Evolutionary conservation across 2,113 vertebrate genomes (phyloP).

Genomic region (Oreochromis spilurus): DNA sequence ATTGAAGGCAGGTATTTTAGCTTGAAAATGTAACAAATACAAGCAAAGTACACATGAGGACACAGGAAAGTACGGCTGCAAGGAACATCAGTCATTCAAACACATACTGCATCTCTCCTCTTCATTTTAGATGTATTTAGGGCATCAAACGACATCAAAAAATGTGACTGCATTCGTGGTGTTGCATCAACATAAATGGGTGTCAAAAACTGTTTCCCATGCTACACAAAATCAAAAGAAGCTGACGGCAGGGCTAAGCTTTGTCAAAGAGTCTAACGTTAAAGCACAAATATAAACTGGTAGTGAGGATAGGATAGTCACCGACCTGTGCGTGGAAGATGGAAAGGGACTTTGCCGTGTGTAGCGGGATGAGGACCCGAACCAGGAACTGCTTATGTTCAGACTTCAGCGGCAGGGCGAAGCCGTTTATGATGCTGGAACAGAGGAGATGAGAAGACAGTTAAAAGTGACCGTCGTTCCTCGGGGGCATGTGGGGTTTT

Average conservation of each 20-base stretch:
- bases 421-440: conserved; percentile 89
- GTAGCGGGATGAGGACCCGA: conserved; percentile 86
- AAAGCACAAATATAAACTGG: neutral
- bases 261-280: neutral
- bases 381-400: conserved; percentile 94
- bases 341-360: conserved; percentile 88
- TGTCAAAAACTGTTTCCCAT: neutral
- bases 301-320: neutral
- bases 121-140: neutral
- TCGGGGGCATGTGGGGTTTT: accelerated
- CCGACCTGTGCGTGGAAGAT: conserved; percentile 91
- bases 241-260: neutral
- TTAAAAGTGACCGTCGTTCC: neutral
- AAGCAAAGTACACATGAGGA: neutral
- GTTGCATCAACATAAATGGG: neutral
- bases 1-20: neutral
- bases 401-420: conserved; percentile 87
- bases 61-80: accelerated
- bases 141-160: neutral
- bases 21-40: neutral
- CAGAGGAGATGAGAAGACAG: neutral
- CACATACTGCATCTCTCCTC: neutral
- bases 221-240: neutral
- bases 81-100: neutral
- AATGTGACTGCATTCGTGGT: neutral